Conservation (phyloP, 1,140 invertebrate genomes). For the Drosophila asahinai region DNA sequence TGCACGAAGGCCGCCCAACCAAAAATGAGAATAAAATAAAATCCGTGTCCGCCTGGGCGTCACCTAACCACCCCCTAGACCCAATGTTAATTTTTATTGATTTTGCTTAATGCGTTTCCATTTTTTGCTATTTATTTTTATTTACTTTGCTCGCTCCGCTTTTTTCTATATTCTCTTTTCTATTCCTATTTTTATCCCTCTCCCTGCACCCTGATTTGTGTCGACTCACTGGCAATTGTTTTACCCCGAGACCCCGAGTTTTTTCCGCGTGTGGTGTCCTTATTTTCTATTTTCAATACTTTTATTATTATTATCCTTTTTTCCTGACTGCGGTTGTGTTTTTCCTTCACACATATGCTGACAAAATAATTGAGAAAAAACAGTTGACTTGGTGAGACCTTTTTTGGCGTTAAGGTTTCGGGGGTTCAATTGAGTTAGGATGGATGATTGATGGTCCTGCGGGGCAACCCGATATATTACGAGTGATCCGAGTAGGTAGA, state of each 20-base stretch:
- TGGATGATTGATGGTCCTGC: conserved; percentile 36
- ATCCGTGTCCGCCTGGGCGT: neutral
- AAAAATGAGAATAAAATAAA: neutral
- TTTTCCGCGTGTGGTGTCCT: conserved; percentile 1
- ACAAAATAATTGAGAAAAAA: conserved; percentile 78
- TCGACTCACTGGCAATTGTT: conserved; percentile 76
- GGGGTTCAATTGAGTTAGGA: conserved; percentile 41
- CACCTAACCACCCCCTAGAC: conserved; percentile 16
- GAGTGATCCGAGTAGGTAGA: conserved; percentile 12
- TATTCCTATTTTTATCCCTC: conserved; percentile 35
- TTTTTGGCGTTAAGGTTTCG: conserved; percentile 15
- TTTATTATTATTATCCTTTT: conserved; percentile 78
- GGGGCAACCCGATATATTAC: conserved; percentile 9
- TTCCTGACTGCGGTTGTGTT: conserved; percentile 62
- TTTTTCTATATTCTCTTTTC: conserved; percentile 30
- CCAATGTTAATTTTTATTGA: conserved; percentile 81
- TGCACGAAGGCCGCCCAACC: conserved; percentile 45
- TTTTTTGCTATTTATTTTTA: conserved; percentile 78
- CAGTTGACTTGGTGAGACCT: conserved; percentile 43
- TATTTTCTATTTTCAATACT: conserved; percentile 46
- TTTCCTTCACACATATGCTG: conserved; percentile 78
- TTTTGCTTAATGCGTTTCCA: conserved; percentile 77
- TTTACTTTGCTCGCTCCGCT: conserved; percentile 59
- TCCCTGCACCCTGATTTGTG: conserved; percentile 53
- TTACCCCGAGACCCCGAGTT: conserved; percentile 35